Conservation (phyloP, 2,888 invertebrate species). For the Dendrolimus houi region DNA sequence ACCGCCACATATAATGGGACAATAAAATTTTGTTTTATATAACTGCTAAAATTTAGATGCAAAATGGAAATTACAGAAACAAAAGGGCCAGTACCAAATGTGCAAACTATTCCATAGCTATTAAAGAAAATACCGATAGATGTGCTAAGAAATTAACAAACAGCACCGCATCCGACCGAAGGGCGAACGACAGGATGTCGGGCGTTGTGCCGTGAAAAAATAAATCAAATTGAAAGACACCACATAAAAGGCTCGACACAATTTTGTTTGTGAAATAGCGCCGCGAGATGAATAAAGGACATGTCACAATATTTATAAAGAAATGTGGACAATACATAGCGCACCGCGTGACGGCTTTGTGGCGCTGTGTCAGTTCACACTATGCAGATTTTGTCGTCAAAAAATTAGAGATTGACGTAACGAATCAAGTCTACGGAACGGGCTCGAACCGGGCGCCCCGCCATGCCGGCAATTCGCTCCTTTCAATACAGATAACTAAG, state of each 20-base stretch:
- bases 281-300: conserved; percentile 62
- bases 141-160: conserved; percentile 68
- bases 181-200: conserved; percentile 53
- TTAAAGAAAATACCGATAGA: conserved; percentile 58
- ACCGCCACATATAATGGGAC: too few species aligned
- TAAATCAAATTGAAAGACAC: conserved; percentile 72
- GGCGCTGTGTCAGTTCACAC: conserved; percentile 66
- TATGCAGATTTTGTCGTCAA: conserved; percentile 65
- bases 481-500: conserved; percentile 52
- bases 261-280: conserved; percentile 64
- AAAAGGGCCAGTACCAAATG: too few species aligned
- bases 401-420: conserved; percentile 71
- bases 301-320: conserved; percentile 77
- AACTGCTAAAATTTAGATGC: too few species aligned
- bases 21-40: too few species aligned
- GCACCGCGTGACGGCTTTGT: conserved; percentile 62
- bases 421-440: conserved; percentile 48
- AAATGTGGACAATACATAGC: conserved; percentile 58
- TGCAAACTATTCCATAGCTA: conserved; percentile 32
- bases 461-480: conserved; percentile 37
- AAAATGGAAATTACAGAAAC: too few species aligned
- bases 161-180: conserved; percentile 37
- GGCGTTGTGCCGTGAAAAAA: conserved; percentile 62
- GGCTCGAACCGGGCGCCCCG: conserved; percentile 50
- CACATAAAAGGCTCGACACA: conserved; percentile 65